These are phyloP conservation scores for Sepiola atlantica DNA, from an alignment of 2,888 invertebrate genomes.

Conservation along the genomic window DNA sequence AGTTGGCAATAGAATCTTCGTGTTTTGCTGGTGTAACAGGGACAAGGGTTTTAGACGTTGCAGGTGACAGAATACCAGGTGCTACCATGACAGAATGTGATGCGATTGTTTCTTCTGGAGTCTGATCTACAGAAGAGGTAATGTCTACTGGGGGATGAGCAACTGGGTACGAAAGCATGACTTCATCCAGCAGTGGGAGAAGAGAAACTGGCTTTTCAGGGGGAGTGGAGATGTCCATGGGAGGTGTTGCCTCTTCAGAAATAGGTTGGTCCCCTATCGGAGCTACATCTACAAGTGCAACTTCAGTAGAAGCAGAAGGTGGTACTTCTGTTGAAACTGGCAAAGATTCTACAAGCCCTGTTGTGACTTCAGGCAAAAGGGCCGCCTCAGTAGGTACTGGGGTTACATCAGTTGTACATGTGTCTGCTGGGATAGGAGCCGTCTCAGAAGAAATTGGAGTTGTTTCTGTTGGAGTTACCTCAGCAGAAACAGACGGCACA, in stretches of 20 bases:
- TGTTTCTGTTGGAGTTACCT: background rate
- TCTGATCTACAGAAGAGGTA: background rate
- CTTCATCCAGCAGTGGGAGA: conserved; percentile 12
- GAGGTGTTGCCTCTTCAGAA: background rate
- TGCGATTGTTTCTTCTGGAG: background rate
- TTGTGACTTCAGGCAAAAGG: background rate
- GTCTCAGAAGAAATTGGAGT: background rate
- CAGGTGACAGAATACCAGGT: background rate
- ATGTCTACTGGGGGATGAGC: background rate
- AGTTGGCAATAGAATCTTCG: background rate
- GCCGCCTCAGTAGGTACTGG: no score
- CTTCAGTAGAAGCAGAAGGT: background rate
- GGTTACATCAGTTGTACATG: no score
- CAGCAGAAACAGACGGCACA: background rate
- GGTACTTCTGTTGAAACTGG: background rate
- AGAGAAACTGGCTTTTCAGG: background rate
- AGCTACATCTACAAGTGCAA: background rate
- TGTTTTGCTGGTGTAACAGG: background rate
- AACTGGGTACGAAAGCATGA: background rate
- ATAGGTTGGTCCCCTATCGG: background rate
- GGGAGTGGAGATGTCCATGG: background rate
- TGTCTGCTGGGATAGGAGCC: no score
- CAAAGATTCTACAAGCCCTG: background rate
- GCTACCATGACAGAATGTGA: background rate
- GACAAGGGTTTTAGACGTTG: background rate